Evolutionary conservation across 2,113 vertebrate species (phyloP).

Genomic region (Trinectes maculatus): DNA sequence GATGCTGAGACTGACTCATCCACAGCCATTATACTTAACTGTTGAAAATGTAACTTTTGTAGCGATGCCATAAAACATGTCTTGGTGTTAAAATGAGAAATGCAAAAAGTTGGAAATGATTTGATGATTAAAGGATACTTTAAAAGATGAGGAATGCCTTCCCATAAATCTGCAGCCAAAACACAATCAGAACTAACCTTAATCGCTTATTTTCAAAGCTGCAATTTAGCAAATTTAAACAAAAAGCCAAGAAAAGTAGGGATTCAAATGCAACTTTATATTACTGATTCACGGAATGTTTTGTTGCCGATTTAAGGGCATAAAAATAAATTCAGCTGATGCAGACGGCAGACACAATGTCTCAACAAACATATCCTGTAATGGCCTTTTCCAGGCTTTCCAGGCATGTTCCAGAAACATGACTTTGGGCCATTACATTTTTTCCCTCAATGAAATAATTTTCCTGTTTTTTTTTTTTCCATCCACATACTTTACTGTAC

Average conservation of each 20-base stretch:
- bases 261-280: constrained; percentile 7
- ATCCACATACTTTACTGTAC: constrained; percentile 3
- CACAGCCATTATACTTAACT: too few species aligned
- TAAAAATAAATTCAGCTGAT: constrained; percentile 3
- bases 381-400: constrained; percentile 26
- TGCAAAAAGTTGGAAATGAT: too few species aligned
- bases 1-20: too few species aligned
- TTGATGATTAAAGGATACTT: too few species aligned
- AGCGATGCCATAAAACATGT: too few species aligned
- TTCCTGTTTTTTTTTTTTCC: constrained; percentile 22
- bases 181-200: constrained; percentile 18
- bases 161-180: constrained; percentile 16
- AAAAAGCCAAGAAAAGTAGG: constrained; percentile 21
- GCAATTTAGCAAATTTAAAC: constrained; percentile 17
- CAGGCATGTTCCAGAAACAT: constrained; percentile 36
- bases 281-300: constrained; percentile 31
- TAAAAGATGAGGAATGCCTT: background rate
- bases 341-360: constrained; percentile 28
- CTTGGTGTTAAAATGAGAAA: too few species aligned
- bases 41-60: too few species aligned
- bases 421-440: constrained; percentile 11
- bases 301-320: constrained; percentile 19
- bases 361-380: constrained; percentile 37
- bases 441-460: constrained; percentile 10
- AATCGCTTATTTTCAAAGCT: constrained; percentile 18